Conservation (phyloP, 2,888 invertebrate species). For the Opisthograptis luteolata region DNA sequence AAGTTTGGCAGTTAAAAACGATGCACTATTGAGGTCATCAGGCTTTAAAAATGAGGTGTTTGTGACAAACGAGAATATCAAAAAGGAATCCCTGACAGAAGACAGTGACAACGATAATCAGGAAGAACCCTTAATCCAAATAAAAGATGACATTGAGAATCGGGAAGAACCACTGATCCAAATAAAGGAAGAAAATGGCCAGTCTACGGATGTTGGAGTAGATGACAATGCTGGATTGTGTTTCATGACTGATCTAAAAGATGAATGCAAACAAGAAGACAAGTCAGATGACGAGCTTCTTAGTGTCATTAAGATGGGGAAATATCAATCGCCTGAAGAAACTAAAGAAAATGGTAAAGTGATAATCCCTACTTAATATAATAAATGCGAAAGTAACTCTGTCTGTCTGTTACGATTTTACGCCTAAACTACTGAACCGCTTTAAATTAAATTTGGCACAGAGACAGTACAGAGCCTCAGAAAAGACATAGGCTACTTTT, state of each 20-base stretch:
- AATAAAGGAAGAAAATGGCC: slow-evolving; percentile 9
- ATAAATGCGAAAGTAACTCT: too few species aligned
- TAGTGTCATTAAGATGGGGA: slow-evolving; percentile 57
- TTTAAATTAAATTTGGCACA: too few species aligned
- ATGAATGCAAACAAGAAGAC: slow-evolving; percentile 22
- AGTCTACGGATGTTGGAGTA: too few species aligned
- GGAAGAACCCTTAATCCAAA: slow-evolving; percentile 3
- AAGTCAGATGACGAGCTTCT: slow-evolving; percentile 62
- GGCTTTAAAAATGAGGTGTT: background rate
- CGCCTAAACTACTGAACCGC: too few species aligned
- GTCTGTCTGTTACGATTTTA: too few species aligned
- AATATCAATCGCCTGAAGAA: slow-evolving; percentile 55
- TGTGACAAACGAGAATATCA: slow-evolving; percentile 1
- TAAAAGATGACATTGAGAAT: slow-evolving; percentile 5
- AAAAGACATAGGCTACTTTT: too few species aligned
- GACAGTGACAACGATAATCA: background rate
- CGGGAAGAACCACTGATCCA: background rate
- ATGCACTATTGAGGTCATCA: slow-evolving; percentile 32
- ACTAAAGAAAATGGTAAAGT: slow-evolving; percentile 56
- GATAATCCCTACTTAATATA: too few species aligned
- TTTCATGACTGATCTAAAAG: slow-evolving; percentile 17
- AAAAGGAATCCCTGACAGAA: slow-evolving; percentile 3
- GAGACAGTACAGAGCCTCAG: too few species aligned
- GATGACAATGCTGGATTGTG: too few species aligned
- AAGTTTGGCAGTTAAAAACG: slow-evolving; percentile 58